Evolutionary conservation across 2,113 vertebrate genomes (phyloP).

Genomic region (Neolamprologus sp.): DNA sequence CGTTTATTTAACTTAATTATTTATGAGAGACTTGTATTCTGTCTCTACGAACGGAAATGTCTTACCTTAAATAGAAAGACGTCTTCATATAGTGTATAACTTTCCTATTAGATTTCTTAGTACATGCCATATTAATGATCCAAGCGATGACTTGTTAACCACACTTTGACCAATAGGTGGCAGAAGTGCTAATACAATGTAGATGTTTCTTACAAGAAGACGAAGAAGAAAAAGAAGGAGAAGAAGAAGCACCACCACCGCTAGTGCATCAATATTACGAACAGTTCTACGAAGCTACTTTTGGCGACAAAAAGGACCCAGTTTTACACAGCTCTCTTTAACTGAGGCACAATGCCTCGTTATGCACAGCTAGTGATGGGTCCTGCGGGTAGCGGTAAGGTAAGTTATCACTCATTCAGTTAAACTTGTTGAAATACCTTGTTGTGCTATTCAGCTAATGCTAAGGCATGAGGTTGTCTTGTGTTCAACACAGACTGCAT

Average conservation of each 20-base stretch:
- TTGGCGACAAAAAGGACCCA: neutral
- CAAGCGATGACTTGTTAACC: neutral
- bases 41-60: neutral
- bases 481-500: neutral
- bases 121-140: neutral
- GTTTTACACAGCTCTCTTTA: neutral
- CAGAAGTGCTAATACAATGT: neutral
- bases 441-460: neutral
- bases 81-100: neutral
- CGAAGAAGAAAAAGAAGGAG: neutral
- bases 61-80: neutral
- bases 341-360: conserved; percentile 78
- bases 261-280: neutral
- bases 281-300: neutral
- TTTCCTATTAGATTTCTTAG: neutral
- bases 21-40: neutral
- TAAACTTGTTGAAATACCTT: neutral
- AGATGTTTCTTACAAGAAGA: neutral
- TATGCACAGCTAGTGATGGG: conserved; percentile 95
- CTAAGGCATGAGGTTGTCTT: neutral
- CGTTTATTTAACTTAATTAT: neutral
- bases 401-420: conserved; percentile 17
- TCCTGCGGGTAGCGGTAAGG: conserved; percentile 96
- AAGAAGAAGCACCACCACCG: neutral
- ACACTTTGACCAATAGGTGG: neutral